Conservation (phyloP, 2,113 vertebrate genomes). For the Sceloporus undulatus region DNA sequence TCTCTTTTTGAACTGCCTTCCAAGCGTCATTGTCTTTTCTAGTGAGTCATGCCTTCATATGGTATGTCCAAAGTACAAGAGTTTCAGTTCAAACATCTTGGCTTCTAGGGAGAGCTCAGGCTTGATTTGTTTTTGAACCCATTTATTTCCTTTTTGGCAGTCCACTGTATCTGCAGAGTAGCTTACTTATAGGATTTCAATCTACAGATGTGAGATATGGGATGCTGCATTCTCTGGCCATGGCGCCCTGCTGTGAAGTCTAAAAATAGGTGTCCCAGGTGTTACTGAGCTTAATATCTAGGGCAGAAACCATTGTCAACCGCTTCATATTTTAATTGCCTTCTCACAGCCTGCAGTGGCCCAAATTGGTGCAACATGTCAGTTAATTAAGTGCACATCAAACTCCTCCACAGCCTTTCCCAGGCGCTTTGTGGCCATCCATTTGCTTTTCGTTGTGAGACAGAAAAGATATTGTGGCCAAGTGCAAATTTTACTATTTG, state of each 20-base stretch:
- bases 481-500: background rate
- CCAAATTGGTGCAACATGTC: background rate
- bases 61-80: too few relatives aligned
- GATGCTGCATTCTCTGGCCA: background rate
- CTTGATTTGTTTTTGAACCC: too few relatives aligned
- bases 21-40: too few relatives aligned
- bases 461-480: background rate
- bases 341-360: background rate
- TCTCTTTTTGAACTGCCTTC: too few relatives aligned
- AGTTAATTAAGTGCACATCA: background rate
- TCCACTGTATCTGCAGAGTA: too few relatives aligned
- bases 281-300: conserved; percentile 7
- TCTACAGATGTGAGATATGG: background rate
- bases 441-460: background rate
- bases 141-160: too few relatives aligned
- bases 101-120: too few relatives aligned
- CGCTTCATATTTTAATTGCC: conserved; percentile 25
- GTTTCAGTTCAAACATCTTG: too few relatives aligned
- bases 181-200: background rate
- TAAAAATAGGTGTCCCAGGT: conserved; percentile 20
- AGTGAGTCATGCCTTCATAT: too few relatives aligned
- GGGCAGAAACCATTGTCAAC: conserved; percentile 22
- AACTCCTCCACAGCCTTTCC: background rate
- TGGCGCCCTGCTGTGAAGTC: background rate
- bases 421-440: too few relatives aligned